A percentile compares a stretch with the other conserved stretches of the same genome.
Conservation (phyloP, 1,140 invertebrate species). For the Procambarus clarkii region DNA sequence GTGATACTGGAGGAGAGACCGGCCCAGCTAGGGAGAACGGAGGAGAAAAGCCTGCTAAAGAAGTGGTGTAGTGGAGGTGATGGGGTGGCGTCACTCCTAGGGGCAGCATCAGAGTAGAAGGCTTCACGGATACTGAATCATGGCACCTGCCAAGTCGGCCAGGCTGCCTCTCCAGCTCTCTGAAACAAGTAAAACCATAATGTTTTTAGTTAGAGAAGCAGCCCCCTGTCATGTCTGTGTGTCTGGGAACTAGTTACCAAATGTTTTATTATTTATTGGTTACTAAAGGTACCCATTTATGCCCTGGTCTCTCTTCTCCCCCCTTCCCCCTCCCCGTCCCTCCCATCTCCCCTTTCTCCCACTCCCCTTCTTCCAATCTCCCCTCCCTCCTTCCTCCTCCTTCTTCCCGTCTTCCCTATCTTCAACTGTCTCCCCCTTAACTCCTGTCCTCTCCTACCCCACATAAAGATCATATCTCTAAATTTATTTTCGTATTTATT, state of each 20-base stretch:
- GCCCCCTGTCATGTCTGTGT: too few species aligned
- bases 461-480: too few species aligned
- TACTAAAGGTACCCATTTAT: too few species aligned
- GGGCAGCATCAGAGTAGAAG: slow-evolving; percentile 4
- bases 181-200: not conserved
- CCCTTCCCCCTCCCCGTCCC: not conserved
- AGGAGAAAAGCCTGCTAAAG: not conserved
- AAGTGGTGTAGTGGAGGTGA: slow-evolving; percentile 12
- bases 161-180: not conserved
- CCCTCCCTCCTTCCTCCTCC: not conserved
- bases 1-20: slow-evolving; percentile 29
- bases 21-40: slow-evolving; percentile 1
- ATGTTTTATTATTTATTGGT: too few species aligned
- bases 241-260: too few species aligned
- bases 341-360: not conserved
- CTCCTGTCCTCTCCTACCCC: too few species aligned
- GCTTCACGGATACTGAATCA: not conserved
- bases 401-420: not conserved
- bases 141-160: not conserved
- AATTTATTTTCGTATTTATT: too few species aligned
- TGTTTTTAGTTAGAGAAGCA: not conserved
- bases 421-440: not conserved
- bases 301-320: too few species aligned
- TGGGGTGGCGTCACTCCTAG: not conserved
- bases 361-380: not conserved